Conservation (phyloP, 2,797 vertebrate genomes). For the Coilia nasus region DNA sequence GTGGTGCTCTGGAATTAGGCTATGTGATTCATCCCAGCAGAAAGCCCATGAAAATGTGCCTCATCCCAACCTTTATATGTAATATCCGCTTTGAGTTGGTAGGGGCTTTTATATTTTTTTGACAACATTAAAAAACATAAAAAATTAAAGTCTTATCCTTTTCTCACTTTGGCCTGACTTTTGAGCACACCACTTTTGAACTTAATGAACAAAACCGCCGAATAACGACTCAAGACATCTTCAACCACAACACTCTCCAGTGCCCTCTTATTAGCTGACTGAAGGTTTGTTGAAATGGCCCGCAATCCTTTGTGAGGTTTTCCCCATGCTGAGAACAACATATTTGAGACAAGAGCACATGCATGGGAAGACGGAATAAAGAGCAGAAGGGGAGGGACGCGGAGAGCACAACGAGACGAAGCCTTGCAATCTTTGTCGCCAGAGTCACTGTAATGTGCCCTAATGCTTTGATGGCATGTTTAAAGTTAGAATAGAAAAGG, state of each 20-base stretch:
- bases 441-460: constrained; percentile 29
- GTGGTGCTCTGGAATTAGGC: constrained; percentile 36
- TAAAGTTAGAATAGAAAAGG: neutral
- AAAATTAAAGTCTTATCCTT: constrained; percentile 48
- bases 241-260: constrained; percentile 65
- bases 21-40: constrained; percentile 35
- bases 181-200: constrained; percentile 73
- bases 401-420: constrained; percentile 36
- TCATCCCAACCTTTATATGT: constrained; percentile 51
- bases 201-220: constrained; percentile 72
- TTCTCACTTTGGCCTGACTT: constrained; percentile 54
- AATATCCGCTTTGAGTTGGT: constrained; percentile 39
- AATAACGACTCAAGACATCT: constrained; percentile 73
- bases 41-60: constrained; percentile 50
- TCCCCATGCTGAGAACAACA: constrained; percentile 61
- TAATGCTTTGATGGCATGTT: neutral
- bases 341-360: constrained; percentile 64
- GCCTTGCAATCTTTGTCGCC: neutral
- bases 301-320: constrained; percentile 67
- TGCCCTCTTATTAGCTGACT: constrained; percentile 66
- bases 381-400: constrained; percentile 57
- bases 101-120: constrained; percentile 28
- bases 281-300: constrained; percentile 68
- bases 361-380: constrained; percentile 59
- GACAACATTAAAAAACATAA: constrained; percentile 30